Evolutionary conservation across 2,797 vertebrate genomes (phyloP).

Genomic region (Phylloscopus collybita): DNA sequence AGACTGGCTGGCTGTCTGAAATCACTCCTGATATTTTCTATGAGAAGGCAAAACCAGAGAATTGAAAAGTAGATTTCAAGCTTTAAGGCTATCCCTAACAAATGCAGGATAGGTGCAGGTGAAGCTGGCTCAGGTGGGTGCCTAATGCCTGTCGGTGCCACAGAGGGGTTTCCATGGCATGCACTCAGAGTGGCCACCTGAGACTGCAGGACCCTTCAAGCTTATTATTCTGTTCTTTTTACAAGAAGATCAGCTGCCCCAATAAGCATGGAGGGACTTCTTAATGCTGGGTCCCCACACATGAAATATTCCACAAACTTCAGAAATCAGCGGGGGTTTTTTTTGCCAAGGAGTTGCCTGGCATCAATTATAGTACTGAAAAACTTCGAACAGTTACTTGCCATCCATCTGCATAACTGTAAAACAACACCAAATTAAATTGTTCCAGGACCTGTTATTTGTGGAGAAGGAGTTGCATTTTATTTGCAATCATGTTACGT

Average conservation of each 20-base stretch:
- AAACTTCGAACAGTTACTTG: neutral
- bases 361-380: neutral
- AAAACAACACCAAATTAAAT: constrained; percentile 12
- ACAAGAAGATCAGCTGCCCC: neutral
- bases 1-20: neutral
- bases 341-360: neutral
- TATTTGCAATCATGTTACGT: neutral
- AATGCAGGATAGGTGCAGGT: neutral
- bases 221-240: neutral
- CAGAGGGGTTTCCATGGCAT: neutral
- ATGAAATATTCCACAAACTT: neutral
- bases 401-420: neutral
- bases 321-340: neutral
- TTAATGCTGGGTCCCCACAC: neutral
- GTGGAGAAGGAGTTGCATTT: constrained; percentile 9
- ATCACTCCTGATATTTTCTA: neutral
- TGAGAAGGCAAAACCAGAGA: neutral
- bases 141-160: neutral
- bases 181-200: rapidly evolving
- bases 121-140: neutral
- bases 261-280: neutral
- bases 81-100: neutral
- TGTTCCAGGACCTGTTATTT: constrained; percentile 55
- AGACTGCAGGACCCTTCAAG: neutral
- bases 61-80: neutral